Conservation (phyloP, 2,797 vertebrate species). For the Echeneis naucrates region DNA sequence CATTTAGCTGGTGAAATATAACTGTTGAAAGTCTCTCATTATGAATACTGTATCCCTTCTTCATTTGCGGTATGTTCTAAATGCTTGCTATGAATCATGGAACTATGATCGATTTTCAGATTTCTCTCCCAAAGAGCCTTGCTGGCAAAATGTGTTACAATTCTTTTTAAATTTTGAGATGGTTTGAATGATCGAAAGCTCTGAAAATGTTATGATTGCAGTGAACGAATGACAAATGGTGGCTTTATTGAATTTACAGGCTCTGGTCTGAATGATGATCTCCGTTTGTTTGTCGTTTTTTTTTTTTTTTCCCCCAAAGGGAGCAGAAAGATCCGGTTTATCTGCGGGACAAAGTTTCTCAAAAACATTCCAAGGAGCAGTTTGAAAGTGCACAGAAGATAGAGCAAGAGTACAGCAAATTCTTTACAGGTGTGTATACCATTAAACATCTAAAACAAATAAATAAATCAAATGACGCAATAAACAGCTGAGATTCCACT, state of each 20-base stretch:
- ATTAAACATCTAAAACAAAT: background rate
- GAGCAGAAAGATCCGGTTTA: constrained; percentile 97
- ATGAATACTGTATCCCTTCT: constrained; percentile 13
- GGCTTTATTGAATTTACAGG: background rate
- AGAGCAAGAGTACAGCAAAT: constrained; percentile 97
- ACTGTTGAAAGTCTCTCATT: constrained; percentile 16
- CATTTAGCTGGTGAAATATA: constrained; percentile 58
- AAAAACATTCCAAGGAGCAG: constrained; percentile 99
- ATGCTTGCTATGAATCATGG: background rate
- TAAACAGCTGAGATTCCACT: fast-evolving
- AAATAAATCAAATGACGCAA: too few relatives aligned
- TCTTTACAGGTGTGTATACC: constrained; percentile 95
- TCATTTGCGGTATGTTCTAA: background rate
- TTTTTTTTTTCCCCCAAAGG: constrained; percentile 72
- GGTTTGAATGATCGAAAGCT: constrained; percentile 5
- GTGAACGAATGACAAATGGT: background rate
- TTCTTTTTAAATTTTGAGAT: background rate
- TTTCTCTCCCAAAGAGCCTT: background rate
- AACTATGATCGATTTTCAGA: background rate
- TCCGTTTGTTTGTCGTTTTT: background rate
- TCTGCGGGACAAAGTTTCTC: constrained; percentile 97
- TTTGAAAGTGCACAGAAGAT: constrained; percentile 96
- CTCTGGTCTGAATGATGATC: background rate
- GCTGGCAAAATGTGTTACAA: background rate
- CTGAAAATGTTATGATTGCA: too few relatives aligned